Evolutionary conservation across 1,140 invertebrate genomes (phyloP).

Genomic region (Ceratoteleas bidentatus): DNA sequence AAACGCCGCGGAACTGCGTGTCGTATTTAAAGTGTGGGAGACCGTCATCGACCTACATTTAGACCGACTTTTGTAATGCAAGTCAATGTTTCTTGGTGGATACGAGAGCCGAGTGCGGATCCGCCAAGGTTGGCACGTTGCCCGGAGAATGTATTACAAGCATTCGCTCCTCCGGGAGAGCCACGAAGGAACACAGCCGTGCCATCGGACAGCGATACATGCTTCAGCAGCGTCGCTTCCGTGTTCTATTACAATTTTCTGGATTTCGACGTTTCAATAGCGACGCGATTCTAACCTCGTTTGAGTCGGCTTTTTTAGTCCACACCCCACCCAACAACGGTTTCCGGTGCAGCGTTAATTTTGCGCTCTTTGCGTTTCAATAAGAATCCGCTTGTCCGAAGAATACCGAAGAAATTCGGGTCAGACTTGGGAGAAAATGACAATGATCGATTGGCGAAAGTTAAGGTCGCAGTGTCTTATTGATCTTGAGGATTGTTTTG

Average conservation of each 20-base stretch:
- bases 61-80: slow-evolving; percentile 50
- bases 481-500: too few species aligned
- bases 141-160: slow-evolving; percentile 64
- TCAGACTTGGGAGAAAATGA: too few species aligned
- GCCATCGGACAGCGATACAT: slow-evolving; percentile 51
- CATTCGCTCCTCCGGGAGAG: slow-evolving; percentile 48
- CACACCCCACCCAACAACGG: too few species aligned
- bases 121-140: slow-evolving; percentile 56
- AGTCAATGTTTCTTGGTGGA: slow-evolving; percentile 62
- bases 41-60: slow-evolving; percentile 65
- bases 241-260: slow-evolving; percentile 57
- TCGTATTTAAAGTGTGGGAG: slow-evolving; percentile 52
- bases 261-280: slow-evolving; percentile 42
- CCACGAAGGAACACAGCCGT: slow-evolving; percentile 44
- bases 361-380: neutral
- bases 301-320: slow-evolving; percentile 14
- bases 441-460: too few species aligned
- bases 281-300: slow-evolving; percentile 30
- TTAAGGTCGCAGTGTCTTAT: too few species aligned
- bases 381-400: too few species aligned
- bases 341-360: too few species aligned
- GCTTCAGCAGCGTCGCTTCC: slow-evolving; percentile 53
- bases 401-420: too few species aligned
- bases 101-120: slow-evolving; percentile 50
- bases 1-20: slow-evolving; percentile 15